Evolutionary conservation across 2,797 vertebrate species (phyloP).

Genomic region (Natrix natrix): DNA sequence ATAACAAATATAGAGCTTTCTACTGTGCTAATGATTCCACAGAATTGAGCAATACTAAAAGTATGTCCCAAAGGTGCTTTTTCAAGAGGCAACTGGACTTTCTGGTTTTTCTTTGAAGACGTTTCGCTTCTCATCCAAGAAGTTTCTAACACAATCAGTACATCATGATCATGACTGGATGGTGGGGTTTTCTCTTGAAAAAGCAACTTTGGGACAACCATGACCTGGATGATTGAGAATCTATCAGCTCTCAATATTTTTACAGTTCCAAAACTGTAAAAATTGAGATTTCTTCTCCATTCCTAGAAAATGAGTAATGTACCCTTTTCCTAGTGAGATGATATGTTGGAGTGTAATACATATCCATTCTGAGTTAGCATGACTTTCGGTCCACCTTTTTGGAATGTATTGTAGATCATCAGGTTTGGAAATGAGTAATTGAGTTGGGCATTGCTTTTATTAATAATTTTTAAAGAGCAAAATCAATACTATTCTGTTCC

Average conservation of each 20-base stretch:
- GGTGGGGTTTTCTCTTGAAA: no score
- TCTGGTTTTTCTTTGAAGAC: no score
- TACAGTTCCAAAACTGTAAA: not conserved
- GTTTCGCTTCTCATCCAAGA: no score
- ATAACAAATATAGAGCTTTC: no score
- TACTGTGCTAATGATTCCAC: no score
- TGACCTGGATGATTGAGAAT: no score
- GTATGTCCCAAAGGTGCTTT: no score
- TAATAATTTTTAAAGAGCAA: not conserved
- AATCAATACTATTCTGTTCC: not conserved
- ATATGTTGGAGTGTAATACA: not conserved
- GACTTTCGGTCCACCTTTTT: not conserved
- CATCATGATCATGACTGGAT: no score
- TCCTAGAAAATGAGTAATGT: not conserved
- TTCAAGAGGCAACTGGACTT: no score
- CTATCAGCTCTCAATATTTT: not conserved
- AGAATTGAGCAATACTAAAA: no score
- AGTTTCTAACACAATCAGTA: no score
- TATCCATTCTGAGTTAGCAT: not conserved
- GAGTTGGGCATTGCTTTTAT: not conserved
- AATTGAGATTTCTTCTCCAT: not conserved
- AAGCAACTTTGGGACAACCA: no score
- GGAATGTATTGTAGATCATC: not conserved
- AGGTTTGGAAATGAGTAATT: not conserved
- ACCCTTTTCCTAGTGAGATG: not conserved